These are phyloP conservation scores for Tinea trinotella DNA, from an alignment of 2,888 invertebrate species.

Conservation along the genomic window DNA sequence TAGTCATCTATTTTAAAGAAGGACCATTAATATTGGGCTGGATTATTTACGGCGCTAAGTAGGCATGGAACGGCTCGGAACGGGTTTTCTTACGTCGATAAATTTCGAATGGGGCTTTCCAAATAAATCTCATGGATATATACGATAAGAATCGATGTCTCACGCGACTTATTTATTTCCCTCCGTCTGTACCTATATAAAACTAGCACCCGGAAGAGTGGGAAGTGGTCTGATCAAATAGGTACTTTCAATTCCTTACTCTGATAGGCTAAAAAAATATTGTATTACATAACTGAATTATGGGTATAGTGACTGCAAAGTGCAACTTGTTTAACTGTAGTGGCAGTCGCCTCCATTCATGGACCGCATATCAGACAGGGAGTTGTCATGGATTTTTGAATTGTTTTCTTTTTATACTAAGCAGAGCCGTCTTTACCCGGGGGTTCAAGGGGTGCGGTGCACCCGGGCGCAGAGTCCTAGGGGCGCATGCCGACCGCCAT, in stretches of 20 bases:
- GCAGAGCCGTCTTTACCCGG: no score
- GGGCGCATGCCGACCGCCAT: no score
- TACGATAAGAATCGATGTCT: conserved; percentile 70
- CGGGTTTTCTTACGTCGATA: conserved; percentile 55
- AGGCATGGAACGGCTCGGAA: conserved; percentile 55
- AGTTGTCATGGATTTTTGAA: no score
- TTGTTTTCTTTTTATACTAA: no score
- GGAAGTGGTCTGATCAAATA: conserved; percentile 27
- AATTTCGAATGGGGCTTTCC: conserved; percentile 56
- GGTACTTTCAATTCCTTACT: conserved; percentile 16
- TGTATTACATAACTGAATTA: no score
- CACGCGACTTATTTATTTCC: conserved; percentile 64
- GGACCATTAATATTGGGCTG: conserved; percentile 60
- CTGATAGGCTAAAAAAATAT: not conserved
- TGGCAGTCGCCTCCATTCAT: no score
- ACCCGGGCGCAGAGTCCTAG: no score
- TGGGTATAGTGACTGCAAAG: no score
- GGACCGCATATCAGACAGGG: no score
- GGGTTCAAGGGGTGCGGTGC: no score
- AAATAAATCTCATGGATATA: conserved; percentile 62
- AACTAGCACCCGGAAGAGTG: conserved; percentile 46
- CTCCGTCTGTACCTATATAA: conserved; percentile 33
- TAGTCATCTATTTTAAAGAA: conserved; percentile 71
- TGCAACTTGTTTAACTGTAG: no score
- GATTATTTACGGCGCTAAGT: conserved; percentile 67